A percentile compares a stretch with the other conserved stretches of the same genome.
Evolutionary conservation across 2,888 invertebrate genomes (phyloP).

Genomic region (Synergus japonicus): DNA sequence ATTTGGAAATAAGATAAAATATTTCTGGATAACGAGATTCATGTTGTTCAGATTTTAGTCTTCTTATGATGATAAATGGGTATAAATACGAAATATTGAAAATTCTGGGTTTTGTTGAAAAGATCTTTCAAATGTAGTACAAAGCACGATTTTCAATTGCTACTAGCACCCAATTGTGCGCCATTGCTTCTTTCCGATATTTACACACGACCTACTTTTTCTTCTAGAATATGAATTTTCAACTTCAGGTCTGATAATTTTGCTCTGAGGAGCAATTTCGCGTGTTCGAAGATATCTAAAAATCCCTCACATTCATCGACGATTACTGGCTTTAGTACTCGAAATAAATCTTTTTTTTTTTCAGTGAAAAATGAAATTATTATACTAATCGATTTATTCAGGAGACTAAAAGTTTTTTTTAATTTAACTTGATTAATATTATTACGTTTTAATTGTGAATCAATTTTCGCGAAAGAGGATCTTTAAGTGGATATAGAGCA

Average conservation of each 20-base stretch:
- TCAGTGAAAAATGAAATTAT: neutral
- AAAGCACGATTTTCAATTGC: slow-evolving; percentile 23
- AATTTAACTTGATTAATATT: neutral
- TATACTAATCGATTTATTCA: neutral
- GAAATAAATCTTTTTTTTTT: neutral
- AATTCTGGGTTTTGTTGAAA: neutral
- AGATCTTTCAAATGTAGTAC: neutral
- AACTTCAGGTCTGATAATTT: slow-evolving; percentile 22
- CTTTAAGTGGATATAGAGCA: slow-evolving; percentile 62
- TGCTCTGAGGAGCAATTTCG: slow-evolving; percentile 10
- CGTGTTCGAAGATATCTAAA: neutral
- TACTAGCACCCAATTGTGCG: neutral
- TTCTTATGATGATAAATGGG: neutral
- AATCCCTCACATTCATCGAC: neutral
- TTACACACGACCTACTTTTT: slow-evolving; percentile 29
- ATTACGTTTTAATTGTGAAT: neutral
- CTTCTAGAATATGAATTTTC: slow-evolving; percentile 12
- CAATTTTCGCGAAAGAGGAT: neutral
- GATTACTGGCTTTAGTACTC: no score
- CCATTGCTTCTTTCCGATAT: neutral
- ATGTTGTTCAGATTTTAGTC: neutral
- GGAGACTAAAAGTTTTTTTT: neutral
- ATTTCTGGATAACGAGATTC: neutral
- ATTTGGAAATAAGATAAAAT: neutral
- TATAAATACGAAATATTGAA: neutral